A percentile compares a stretch with the other conserved stretches of the same genome.
phyloP scores from a whole-genome alignment of 2,113 vertebrate species.

The Leucosticte australis region DNA sequence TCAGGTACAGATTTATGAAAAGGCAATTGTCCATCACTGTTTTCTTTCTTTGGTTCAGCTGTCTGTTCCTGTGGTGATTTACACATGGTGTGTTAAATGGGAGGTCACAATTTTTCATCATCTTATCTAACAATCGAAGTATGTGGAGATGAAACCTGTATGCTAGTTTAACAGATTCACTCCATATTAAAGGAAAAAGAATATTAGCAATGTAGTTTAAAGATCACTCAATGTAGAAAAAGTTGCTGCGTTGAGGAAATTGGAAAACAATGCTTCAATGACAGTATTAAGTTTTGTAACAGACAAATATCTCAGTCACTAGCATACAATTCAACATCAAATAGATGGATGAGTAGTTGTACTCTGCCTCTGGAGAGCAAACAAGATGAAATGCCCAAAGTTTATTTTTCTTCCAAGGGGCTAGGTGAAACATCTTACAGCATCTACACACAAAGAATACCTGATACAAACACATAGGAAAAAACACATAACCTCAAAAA shows the following conservation, averaged over 20 bases:
- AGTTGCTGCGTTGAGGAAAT: background rate
- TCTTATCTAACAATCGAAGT: background rate
- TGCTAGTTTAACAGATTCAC: background rate
- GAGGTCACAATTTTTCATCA: constrained; percentile 36
- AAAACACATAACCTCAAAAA: background rate
- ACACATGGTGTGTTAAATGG: background rate
- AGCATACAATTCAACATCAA: background rate
- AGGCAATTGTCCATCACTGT: background rate
- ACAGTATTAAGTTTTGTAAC: background rate
- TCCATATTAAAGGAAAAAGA: background rate
- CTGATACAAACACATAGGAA: background rate
- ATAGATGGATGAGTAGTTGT: background rate
- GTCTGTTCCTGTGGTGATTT: constrained; percentile 46
- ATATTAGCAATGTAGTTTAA: background rate
- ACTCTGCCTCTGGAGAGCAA: background rate
- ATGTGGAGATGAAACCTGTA: background rate
- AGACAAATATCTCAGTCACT: background rate
- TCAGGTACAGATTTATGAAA: constrained; percentile 30
- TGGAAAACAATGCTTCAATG: background rate
- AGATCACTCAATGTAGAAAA: background rate
- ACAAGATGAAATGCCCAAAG: background rate
- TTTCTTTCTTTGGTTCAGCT: constrained; percentile 36
- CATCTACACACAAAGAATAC: background rate
- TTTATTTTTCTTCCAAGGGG: background rate
- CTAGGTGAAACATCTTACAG: background rate